Percentiles rank a stretch among this genome's conserved stretches.
These are phyloP conservation scores for Lota lota DNA, from an alignment of 2,113 vertebrate species.

Conservation along the genomic window DNA sequence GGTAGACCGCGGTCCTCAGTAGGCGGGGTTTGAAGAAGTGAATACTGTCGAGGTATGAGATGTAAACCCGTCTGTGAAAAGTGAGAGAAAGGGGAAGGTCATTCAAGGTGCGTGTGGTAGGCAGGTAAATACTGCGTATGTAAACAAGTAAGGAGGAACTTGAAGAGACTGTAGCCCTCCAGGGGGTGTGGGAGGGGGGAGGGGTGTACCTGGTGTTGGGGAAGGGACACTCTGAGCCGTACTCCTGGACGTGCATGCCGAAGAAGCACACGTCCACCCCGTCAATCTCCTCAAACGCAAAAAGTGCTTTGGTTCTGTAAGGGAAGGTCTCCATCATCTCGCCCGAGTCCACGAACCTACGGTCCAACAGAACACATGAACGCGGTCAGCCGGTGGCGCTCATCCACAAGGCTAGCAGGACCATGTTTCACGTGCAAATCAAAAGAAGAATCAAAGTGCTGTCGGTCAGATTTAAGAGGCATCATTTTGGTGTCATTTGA, in stretches of 20 bases:
- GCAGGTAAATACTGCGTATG: background rate
- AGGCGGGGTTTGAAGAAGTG: slow-evolving; percentile 96
- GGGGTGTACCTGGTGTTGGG: slow-evolving; percentile 91
- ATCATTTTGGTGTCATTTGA: background rate
- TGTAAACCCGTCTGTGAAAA: slow-evolving; percentile 88
- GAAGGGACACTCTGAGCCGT: slow-evolving; percentile 91
- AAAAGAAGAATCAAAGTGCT: background rate
- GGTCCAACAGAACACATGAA: background rate
- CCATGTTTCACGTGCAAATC: background rate
- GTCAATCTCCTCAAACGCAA: slow-evolving; percentile 98
- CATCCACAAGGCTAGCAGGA: background rate
- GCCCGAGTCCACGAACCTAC: slow-evolving; percentile 93
- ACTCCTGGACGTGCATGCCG: slow-evolving; percentile 98
- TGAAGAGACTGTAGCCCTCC: background rate
- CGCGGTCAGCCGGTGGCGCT: background rate
- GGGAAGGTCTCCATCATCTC: slow-evolving; percentile 96
- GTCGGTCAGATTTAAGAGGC: background rate
- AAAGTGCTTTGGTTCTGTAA: slow-evolving; percentile 98
- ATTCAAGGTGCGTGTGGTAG: background rate
- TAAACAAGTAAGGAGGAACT: no score
- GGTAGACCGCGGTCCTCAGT: slow-evolving; percentile 95
- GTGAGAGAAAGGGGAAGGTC: background rate
- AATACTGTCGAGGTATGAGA: slow-evolving; percentile 98
- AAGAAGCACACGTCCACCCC: slow-evolving; percentile 98
- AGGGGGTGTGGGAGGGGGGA: background rate